These are phyloP conservation scores for Netelia fuscicornis DNA, from an alignment of 2,888 invertebrate genomes.

Conservation along the genomic window DNA sequence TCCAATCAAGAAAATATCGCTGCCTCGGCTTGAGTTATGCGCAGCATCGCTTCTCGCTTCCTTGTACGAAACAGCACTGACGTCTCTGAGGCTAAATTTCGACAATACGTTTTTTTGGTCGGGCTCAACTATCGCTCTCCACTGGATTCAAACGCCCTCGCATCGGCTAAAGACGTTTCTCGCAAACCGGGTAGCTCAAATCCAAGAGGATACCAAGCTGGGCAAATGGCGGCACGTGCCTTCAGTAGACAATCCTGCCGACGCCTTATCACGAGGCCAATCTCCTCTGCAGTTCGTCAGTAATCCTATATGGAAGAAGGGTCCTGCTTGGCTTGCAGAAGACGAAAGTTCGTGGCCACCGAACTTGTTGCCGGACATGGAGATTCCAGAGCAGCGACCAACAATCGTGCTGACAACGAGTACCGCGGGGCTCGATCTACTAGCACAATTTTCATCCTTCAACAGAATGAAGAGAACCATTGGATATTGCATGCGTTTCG, in stretches of 20 bases:
- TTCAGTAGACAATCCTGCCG: constrained; percentile 3
- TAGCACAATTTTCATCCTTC: constrained; percentile 14
- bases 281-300: background rate
- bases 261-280: background rate
- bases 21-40: constrained; percentile 63
- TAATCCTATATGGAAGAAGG: background rate
- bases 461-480: constrained; percentile 14
- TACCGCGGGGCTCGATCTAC: background rate
- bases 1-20: constrained; percentile 27
- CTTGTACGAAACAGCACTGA: constrained; percentile 14
- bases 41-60: constrained; percentile 47
- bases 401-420: background rate
- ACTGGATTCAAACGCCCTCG: constrained; percentile 48
- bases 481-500: constrained; percentile 55
- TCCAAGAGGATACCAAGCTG: constrained; percentile 14
- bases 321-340: background rate
- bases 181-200: constrained; percentile 54
- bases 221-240: constrained; percentile 4
- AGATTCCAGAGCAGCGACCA: background rate
- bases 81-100: constrained; percentile 28
- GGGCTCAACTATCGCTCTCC: constrained; percentile 50
- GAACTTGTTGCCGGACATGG: background rate
- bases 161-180: constrained; percentile 52
- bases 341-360: background rate
- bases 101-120: constrained; percentile 44